Percentiles rank a stretch among this genome's conserved stretches.
These are phyloP conservation scores for Scytalopus superciliaris DNA, from an alignment of 2,113 vertebrate genomes.

Conservation along the genomic window DNA sequence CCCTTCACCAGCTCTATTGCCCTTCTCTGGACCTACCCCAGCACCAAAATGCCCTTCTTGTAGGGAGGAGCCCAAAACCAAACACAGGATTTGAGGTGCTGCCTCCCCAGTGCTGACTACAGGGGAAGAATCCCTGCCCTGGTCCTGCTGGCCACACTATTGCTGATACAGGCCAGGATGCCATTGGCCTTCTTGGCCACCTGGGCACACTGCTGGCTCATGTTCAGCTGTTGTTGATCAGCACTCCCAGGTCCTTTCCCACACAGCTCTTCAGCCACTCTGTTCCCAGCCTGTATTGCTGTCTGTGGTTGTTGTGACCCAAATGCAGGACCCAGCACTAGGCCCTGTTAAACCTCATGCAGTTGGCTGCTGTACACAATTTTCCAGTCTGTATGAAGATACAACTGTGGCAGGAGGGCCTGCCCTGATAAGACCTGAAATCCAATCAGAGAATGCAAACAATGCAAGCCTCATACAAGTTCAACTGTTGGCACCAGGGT, in stretches of 20 bases:
- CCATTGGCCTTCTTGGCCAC: no score
- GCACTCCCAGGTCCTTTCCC: fast-evolving
- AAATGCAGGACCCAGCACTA: neutral
- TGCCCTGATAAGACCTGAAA: no score
- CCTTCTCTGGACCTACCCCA: neutral
- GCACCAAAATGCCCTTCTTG: neutral
- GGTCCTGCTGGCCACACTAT: fast-evolving
- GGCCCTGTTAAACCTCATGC: neutral
- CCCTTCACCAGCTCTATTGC: fast-evolving
- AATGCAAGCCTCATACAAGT: no score
- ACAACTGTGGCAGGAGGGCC: no score
- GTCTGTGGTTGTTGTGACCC: neutral
- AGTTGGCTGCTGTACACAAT: neutral
- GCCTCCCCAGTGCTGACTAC: fast-evolving
- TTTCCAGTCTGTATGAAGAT: neutral
- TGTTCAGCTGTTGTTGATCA: fast-evolving
- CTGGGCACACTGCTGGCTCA: fast-evolving
- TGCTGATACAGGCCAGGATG: neutral
- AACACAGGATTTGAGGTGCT: fast-evolving
- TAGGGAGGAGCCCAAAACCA: neutral
- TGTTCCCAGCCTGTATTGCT: neutral
- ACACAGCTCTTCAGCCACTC: neutral
- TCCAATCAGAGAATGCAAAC: no score
- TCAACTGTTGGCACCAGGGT: no score
- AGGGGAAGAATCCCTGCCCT: fast-evolving